Conservation (phyloP, 2,797 vertebrate genomes). For the Paramormyrops hopkinsi region DNA sequence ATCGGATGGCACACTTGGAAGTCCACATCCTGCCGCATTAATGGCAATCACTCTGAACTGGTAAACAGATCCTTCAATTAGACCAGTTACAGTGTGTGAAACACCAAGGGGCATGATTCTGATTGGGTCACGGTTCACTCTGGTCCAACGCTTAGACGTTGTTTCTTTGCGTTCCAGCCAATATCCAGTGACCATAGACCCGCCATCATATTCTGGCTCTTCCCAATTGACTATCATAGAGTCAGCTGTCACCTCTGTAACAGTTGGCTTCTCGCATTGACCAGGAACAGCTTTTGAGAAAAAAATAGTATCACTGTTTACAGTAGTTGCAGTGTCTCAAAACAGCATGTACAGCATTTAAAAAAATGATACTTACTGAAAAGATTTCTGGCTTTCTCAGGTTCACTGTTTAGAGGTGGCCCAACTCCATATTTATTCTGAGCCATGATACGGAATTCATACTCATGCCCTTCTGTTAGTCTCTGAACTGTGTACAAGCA, state of each 20-base stretch:
- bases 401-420: slow-evolving; percentile 81
- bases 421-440: slow-evolving; percentile 97
- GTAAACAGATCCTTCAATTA: slow-evolving; percentile 82
- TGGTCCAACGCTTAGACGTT: slow-evolving; percentile 86
- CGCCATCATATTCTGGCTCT: slow-evolving; percentile 91
- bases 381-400: slow-evolving; percentile 91
- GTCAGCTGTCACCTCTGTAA: slow-evolving; percentile 81
- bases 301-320: slow-evolving; percentile 6
- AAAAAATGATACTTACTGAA: slow-evolving; percentile 77
- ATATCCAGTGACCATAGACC: slow-evolving; percentile 87
- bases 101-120: slow-evolving; percentile 83
- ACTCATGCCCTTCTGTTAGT: slow-evolving; percentile 88
- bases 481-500: slow-evolving; percentile 84
- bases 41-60: slow-evolving; percentile 87
- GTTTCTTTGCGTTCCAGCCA: slow-evolving; percentile 92
- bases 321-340: background rate
- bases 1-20: slow-evolving; percentile 87
- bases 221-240: slow-evolving; percentile 96
- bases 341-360: background rate
- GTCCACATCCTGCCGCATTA: slow-evolving; percentile 87
- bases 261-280: slow-evolving; percentile 89
- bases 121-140: slow-evolving; percentile 83
- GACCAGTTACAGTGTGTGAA: slow-evolving; percentile 79
- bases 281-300: slow-evolving; percentile 80
- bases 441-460: slow-evolving; percentile 93